These are phyloP conservation scores for Phrynocephalus guinanensis DNA, from an alignment of 2,797 vertebrate genomes.

Conservation along the genomic window DNA sequence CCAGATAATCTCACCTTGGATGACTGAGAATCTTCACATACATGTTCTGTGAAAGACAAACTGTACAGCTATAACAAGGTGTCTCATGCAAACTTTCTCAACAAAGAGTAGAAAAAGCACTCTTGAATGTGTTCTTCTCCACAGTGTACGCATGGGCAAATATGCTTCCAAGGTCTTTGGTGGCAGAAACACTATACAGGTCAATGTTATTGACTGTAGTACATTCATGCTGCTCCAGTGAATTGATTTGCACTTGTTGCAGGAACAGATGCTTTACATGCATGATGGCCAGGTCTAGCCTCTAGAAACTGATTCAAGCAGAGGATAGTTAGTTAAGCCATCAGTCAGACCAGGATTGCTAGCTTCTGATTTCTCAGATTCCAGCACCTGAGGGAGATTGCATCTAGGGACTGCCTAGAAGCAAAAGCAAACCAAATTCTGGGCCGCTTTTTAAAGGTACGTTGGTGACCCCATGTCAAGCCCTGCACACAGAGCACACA, in stretches of 20 bases:
- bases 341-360: too few species aligned
- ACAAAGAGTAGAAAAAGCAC: constrained; percentile 48
- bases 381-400: too few species aligned
- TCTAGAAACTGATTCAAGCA: too few species aligned
- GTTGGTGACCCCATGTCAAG: too few species aligned
- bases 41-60: constrained; percentile 71
- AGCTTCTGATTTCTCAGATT: too few species aligned
- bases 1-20: too few species aligned
- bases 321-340: too few species aligned
- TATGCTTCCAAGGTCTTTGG: constrained; percentile 55
- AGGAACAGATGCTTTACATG: neutral
- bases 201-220: constrained; percentile 47
- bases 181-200: constrained; percentile 50
- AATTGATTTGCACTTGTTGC: constrained; percentile 21
- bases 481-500: too few species aligned
- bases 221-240: constrained; percentile 42
- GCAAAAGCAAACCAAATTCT: too few species aligned
- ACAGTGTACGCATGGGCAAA: constrained; percentile 50
- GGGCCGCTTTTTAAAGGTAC: too few species aligned
- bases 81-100: constrained; percentile 50
- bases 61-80: constrained; percentile 61
- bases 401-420: too few species aligned
- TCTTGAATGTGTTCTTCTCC: constrained; percentile 62
- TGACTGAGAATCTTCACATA: neutral
- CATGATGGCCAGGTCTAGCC: neutral